A percentile compares a stretch with the other conserved stretches of the same genome.
These are phyloP conservation scores for Pharmacophagus antenor DNA, from an alignment of 2,888 invertebrate species.

Conservation along the genomic window DNA sequence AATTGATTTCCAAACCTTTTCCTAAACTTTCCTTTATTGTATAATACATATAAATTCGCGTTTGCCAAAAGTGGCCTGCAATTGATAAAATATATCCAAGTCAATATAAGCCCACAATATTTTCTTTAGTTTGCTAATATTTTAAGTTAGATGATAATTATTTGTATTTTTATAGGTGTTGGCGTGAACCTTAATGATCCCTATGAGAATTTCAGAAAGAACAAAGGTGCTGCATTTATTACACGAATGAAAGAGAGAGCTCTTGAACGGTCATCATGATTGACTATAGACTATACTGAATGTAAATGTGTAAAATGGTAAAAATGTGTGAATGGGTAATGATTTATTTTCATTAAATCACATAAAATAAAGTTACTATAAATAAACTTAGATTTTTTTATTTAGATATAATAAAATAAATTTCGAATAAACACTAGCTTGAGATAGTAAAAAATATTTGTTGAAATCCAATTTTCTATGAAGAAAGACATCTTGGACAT, in stretches of 20 bases:
- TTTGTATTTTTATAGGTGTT: constrained; percentile 83
- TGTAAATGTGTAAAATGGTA: constrained; percentile 72
- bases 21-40: no score
- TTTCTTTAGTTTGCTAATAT: no score
- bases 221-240: constrained; percentile 96
- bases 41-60: no score
- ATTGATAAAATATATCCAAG: no score
- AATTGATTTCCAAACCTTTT: no score
- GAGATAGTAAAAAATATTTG: background rate
- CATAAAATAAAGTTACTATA: constrained; percentile 60
- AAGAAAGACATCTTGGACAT: no score
- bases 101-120: no score
- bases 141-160: background rate
- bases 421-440: background rate
- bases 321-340: constrained; percentile 60
- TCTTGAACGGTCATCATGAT: constrained; percentile 84
- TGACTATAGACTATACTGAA: constrained; percentile 42
- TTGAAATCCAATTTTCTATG: background rate
- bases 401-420: background rate
- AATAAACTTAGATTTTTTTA: background rate
- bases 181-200: constrained; percentile 96
- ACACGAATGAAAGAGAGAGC: constrained; percentile 95
- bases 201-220: constrained; percentile 98
- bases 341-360: constrained; percentile 78
- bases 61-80: no score